A percentile compares a stretch with the other conserved stretches of the same genome.
phyloP scores from a whole-genome alignment of 2,888 invertebrate species.

The Sipha maydis region DNA sequence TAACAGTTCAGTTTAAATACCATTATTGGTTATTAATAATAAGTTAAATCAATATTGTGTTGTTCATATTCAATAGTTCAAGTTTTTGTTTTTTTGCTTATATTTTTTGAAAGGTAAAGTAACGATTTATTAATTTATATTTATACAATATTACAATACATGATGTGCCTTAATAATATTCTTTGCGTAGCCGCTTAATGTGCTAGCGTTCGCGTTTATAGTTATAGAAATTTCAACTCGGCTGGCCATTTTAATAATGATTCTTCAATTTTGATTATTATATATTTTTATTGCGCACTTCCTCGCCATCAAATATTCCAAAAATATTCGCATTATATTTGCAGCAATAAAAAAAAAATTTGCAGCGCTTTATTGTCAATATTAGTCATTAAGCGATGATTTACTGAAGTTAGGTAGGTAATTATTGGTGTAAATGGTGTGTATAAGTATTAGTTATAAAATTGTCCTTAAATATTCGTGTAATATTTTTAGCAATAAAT shows the following conservation, averaged over 20 bases:
- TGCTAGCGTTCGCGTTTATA: neutral
- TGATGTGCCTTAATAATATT: neutral
- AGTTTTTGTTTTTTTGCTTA: slow-evolving; percentile 1
- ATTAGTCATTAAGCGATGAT: slow-evolving; percentile 18
- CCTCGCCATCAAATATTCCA: neutral
- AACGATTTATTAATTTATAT: neutral
- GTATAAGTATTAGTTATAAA: neutral
- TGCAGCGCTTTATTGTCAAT: neutral
- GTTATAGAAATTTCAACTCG: neutral
- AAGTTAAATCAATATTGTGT: neutral
- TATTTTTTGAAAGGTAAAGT: slow-evolving; percentile 41
- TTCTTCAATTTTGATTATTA: neutral
- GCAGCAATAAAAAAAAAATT: neutral
- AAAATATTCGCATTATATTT: neutral
- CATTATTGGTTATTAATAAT: neutral
- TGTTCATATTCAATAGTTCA: slow-evolving; percentile 17
- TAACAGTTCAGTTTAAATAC: neutral
- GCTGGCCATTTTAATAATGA: neutral
- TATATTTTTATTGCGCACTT: neutral
- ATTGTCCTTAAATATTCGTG: neutral
- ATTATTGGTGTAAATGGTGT: neutral
- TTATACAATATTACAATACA: neutral
- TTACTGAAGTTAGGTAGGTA: slow-evolving; percentile 58
- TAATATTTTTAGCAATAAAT: neutral
- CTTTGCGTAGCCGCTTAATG: neutral